A percentile compares a stretch with the other conserved stretches of the same genome.
Evolutionary conservation across 1,140 invertebrate species (phyloP).

Genomic region (Ladona fulva): DNA sequence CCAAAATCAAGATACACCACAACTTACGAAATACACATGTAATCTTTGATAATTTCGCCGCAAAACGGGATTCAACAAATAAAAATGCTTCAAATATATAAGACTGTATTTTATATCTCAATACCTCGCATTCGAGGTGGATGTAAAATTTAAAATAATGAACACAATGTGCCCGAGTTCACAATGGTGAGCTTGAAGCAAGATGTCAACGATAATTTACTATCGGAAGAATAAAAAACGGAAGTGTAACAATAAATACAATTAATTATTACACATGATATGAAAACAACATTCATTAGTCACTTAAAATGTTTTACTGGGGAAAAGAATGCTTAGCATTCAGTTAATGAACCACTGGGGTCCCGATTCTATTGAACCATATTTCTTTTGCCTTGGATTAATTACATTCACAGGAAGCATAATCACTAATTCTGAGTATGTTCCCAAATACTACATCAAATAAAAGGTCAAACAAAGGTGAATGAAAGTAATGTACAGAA

Average conservation of each 20-base stretch:
- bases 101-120: slow-evolving; percentile 1
- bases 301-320: neutral
- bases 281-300: neutral
- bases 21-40: no score
- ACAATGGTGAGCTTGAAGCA: neutral
- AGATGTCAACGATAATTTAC: neutral
- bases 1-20: no score
- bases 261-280: neutral
- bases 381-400: neutral
- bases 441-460: neutral
- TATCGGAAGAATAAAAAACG: neutral
- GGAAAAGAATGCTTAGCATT: neutral
- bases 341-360: neutral
- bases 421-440: neutral
- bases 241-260: slow-evolving; percentile 5
- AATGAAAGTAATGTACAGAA: neutral
- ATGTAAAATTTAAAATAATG: neutral
- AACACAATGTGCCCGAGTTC: neutral
- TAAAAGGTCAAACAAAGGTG: neutral
- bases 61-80: neutral
- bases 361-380: slow-evolving; percentile 2
- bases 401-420: neutral
- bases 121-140: neutral
- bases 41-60: no score
- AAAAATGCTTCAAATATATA: neutral